phyloP scores from a whole-genome alignment of 2,888 invertebrate genomes.

The Pristionchus japonicus region DNA sequence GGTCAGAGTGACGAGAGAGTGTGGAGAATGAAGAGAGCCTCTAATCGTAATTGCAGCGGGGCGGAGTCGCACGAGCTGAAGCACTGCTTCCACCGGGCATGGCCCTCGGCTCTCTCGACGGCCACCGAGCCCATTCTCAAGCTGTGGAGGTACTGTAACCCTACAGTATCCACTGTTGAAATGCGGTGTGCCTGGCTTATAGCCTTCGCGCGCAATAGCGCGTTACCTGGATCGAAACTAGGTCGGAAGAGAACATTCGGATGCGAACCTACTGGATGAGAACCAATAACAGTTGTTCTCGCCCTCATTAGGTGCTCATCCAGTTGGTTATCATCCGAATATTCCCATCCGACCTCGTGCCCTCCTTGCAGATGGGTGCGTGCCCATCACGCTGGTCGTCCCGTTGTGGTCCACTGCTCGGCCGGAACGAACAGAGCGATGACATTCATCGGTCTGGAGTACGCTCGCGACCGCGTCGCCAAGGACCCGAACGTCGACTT shows the following conservation, averaged over 20 bases:
- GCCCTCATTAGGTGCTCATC: no score
- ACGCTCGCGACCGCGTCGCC: neutral
- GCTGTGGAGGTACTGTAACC: slow-evolving; percentile 40
- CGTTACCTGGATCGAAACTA: no score
- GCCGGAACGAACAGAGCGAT: slow-evolving; percentile 50
- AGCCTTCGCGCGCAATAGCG: no score
- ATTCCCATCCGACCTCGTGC: no score
- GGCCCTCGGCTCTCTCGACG: slow-evolving; percentile 50
- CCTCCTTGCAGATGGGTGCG: neutral
- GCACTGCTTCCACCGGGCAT: slow-evolving; percentile 30
- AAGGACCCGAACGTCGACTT: neutral
- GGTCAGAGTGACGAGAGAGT: no score
- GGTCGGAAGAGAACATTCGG: no score
- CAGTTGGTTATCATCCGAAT: no score
- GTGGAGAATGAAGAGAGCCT: no score
- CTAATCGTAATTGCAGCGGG: slow-evolving; percentile 6
- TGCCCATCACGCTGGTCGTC: neutral
- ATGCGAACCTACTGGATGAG: no score
- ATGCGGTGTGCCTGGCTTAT: no score
- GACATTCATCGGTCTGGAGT: slow-evolving; percentile 38
- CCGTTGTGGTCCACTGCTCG: slow-evolving; percentile 52
- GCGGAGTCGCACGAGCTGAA: neutral
- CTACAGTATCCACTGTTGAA: neutral
- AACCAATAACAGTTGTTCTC: no score
- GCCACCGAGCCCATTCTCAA: slow-evolving; percentile 27